Base-by-base conservation (phyloP, 2,888 invertebrate species). In the Rotaria magnacalcarata region DNA sequence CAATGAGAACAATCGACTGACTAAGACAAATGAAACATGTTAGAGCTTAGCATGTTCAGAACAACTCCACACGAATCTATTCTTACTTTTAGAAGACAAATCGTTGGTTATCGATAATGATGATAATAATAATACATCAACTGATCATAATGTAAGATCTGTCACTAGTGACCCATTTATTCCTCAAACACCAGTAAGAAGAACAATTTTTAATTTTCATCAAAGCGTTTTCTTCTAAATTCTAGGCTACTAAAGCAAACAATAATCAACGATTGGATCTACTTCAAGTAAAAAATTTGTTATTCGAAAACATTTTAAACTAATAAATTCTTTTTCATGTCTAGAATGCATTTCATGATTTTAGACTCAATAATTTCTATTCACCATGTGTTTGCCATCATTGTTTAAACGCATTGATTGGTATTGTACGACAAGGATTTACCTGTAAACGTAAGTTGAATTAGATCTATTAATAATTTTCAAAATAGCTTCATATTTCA, bases 401-500 rank as follows among this genome's bases (percentile, higher is more conserved):
- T 47, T 80, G 80, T 47, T 47, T 24, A n/a, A 41, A 80, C 47
- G 80, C 47, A 11, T 47, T 80, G 5, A 47, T 80, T 80, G 80
- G 80, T n/a, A 47, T 80, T n/a, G n/a, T 80, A 8, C 47, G 80
- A 47, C 80, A 80, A 80, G 80, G 80, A n/a, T 80, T 47, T 47
- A 1, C n/a, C 2, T 80, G 80, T 80, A 8, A 47, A 43, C 47
- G 43, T 75, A 75, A 24, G 7, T 75, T 7, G 21, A 11, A 43
- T 16, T 43, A 7, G 43, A 8, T 11, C 7, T 34, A 34, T 2
- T 34, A 14, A 16, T 16, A 11, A 43, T 24, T 75, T 10, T 47
- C 21, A 16, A 47, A 10, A 24, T 75, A 21, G 11, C 7, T 11
- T 43, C 67, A 86, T 34, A 67, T 85, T 89, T 89, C 89, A 90